Evolutionary conservation across 1,140 invertebrate genomes (phyloP), one percentile per base, ranked within the genome.

Genomic region (Gonioctena quinquepunctata): DNA sequence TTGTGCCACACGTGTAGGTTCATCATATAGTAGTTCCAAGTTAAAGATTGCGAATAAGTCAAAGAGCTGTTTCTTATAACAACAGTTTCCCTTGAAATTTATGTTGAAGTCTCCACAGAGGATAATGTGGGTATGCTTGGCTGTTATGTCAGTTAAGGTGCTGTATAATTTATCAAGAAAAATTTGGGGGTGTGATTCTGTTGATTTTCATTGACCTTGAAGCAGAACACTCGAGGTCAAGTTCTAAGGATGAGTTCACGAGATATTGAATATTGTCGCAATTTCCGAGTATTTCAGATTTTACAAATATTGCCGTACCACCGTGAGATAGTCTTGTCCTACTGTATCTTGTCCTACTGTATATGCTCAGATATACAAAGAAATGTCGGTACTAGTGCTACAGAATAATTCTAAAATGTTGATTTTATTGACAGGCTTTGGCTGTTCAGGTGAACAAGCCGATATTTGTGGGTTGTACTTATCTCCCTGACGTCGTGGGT

Each of bases 91-190:
- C 25, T 22, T 59, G 23, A 59, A 59, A 27, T 59, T 59, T 16
- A 59, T 59, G 11, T 59, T 59, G n/a, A 59, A 59, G 25, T 59
- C 56, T 11, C 56, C 56, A 59, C 56, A 59, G 21, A 59, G 25
- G 23, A 27, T 59, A 8, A 59, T 27, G 21, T 59, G 16, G 7
- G 56, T 27, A 26, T 59, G 11, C 56, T 26, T 59, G 16, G 23
- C 25, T 22, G 21, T 25, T 59, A 59, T 23, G 21, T 27, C 11
- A 59, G 7, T 59, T 11, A 59, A 26, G 21, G 25, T 25, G 22
- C n/a, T 22, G 21, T 23, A 22, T 16, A 59, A 59, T 27, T 27
- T 59, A 23, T 22, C 56, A 59, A 59, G 56, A 16, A 59, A 22
- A 8, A 23, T 23, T 59, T 59, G 56, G 7, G 21, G 56, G 21